Conservation (phyloP, 1,140 invertebrate species). For the Nomia melanderi region DNA sequence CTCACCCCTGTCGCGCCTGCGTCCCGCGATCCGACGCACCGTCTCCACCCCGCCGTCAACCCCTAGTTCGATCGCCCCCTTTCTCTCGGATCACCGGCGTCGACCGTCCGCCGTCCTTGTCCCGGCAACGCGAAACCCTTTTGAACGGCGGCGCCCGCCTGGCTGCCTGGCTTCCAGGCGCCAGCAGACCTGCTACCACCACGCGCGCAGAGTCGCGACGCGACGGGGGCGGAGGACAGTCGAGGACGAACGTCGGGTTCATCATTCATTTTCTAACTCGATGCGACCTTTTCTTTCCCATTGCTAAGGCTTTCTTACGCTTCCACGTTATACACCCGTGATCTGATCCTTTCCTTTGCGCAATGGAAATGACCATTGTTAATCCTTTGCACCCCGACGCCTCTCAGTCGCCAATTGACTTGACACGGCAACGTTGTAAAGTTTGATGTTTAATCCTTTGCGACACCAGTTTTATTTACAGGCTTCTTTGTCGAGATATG, state of each 20-base stretch:
- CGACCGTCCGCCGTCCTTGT: conserved; percentile 53
- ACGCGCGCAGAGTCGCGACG: conserved; percentile 37
- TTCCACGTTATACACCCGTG: not conserved
- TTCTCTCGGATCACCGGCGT: conserved; percentile 44
- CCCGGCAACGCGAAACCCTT: conserved; percentile 72
- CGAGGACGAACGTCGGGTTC: conserved; percentile 39
- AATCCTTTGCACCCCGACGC: too few relatives aligned
- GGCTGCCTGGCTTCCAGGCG: conserved; percentile 80
- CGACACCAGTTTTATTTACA: too few relatives aligned
- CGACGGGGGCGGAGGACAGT: conserved; percentile 16
- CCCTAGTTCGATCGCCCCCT: conserved; percentile 35
- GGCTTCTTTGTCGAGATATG: too few relatives aligned
- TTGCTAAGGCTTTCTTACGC: not conserved
- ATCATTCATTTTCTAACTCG: conserved; percentile 56
- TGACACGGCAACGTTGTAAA: too few relatives aligned
- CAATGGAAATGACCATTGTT: conserved; percentile 22
- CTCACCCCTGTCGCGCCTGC: conserved; percentile 45
- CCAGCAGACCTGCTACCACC: conserved; percentile 75
- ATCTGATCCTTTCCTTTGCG: not conserved
- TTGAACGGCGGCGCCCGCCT: conserved; percentile 78
- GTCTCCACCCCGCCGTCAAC: conserved; percentile 16
- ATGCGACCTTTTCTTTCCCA: conserved; percentile 26
- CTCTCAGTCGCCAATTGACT: too few relatives aligned
- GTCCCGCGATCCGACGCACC: conserved; percentile 31
- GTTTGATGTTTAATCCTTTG: too few relatives aligned